These are phyloP conservation scores for Drosophila arizonae DNA, from an alignment of 1,140 invertebrate genomes.

Conservation along the genomic window DNA sequence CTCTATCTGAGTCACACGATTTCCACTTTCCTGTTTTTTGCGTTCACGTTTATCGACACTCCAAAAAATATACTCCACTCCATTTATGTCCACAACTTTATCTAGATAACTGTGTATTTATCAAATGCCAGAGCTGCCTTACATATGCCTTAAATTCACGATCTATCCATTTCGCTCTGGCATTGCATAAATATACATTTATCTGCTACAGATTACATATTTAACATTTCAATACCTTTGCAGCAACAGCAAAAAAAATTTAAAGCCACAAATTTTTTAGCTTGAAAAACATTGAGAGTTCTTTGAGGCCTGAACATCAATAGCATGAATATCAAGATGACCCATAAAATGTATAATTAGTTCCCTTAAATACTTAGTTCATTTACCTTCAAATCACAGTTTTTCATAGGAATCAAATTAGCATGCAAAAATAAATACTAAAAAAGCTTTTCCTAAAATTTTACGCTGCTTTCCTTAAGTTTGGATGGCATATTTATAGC, in stretches of 20 bases:
- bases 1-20: conserved; percentile 7
- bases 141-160: not conserved
- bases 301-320: too few relatives aligned
- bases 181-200: conserved; percentile 5
- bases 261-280: not conserved
- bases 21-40: conserved; percentile 21
- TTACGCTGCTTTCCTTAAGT: too few relatives aligned
- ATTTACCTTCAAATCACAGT: too few relatives aligned
- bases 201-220: conserved; percentile 8
- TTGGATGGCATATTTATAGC: too few relatives aligned
- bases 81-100: conserved; percentile 18
- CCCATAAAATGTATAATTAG: too few relatives aligned
- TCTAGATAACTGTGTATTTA: conserved; percentile 21
- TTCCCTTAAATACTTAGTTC: too few relatives aligned
- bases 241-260: conserved; percentile 1
- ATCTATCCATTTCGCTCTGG: not conserved
- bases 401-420: too few relatives aligned
- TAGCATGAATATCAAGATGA: too few relatives aligned
- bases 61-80: not conserved
- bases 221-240: conserved; percentile 1
- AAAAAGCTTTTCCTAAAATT: too few relatives aligned
- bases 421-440: too few relatives aligned
- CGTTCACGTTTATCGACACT: conserved; percentile 38
- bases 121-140: conserved; percentile 16
- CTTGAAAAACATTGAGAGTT: too few relatives aligned